Evolutionary conservation across 2,888 invertebrate genomes (phyloP).

Genomic region (Bombyx huttoni): DNA sequence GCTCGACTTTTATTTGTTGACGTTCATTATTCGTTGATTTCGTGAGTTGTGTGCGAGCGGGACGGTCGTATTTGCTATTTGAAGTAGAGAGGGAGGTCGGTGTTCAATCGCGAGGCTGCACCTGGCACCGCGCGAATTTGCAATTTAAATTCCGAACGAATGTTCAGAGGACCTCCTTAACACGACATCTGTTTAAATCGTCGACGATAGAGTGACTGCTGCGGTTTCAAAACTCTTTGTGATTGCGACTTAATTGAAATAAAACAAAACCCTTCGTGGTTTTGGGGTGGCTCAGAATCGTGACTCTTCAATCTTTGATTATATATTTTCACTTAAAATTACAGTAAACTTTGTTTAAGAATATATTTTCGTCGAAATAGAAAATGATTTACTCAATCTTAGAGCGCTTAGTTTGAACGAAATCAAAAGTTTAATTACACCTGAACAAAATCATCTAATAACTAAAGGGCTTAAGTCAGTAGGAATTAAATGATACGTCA

Average conservation of each 20-base stretch:
- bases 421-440: not conserved
- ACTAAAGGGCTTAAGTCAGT: too few relatives aligned
- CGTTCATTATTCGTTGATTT: constrained; percentile 69
- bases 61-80: constrained; percentile 26
- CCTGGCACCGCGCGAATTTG: constrained; percentile 69
- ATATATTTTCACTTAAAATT: constrained; percentile 14
- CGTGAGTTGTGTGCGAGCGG: constrained; percentile 33
- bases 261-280: constrained; percentile 57
- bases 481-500: too few relatives aligned
- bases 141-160: constrained; percentile 71
- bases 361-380: constrained; percentile 4
- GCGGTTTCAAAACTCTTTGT: constrained; percentile 55
- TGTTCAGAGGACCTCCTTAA: constrained; percentile 71
- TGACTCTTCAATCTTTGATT: constrained; percentile 18
- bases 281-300: constrained; percentile 27
- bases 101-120: constrained; percentile 55
- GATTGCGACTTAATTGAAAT: constrained; percentile 66
- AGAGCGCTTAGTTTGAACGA: too few relatives aligned
- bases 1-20: constrained; percentile 72
- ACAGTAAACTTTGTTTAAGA: constrained; percentile 8
- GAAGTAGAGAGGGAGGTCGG: constrained; percentile 39
- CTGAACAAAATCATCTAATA: too few relatives aligned
- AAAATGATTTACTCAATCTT: not conserved
- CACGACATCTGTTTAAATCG: constrained; percentile 73
- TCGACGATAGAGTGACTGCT: constrained; percentile 64